A percentile compares a stretch with the other conserved stretches of the same genome.
Conservation (phyloP, 2,888 invertebrate species). For the Drosophila seclusa region DNA sequence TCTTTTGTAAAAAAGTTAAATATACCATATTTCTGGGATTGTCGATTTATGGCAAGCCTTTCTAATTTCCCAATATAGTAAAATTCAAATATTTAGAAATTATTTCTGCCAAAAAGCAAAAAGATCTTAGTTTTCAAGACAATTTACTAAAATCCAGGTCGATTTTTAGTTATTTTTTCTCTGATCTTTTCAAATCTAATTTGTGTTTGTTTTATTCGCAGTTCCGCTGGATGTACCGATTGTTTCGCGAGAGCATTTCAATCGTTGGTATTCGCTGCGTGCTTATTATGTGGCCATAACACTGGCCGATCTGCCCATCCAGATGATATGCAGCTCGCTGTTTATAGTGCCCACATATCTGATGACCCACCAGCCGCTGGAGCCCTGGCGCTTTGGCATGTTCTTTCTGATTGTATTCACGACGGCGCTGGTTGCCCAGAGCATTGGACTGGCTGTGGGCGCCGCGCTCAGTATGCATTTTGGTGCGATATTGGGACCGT, state of each 20-base stretch:
- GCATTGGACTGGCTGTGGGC: slow-evolving; percentile 93
- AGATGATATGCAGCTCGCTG: slow-evolving; percentile 90
- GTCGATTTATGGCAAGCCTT: not conserved
- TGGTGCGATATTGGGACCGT: slow-evolving; percentile 95
- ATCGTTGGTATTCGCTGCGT: slow-evolving; percentile 94
- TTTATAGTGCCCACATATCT: slow-evolving; percentile 93
- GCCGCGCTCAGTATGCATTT: slow-evolving; percentile 93
- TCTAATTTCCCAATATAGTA: too few species aligned
- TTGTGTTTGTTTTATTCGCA: slow-evolving; percentile 80
- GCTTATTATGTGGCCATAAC: slow-evolving; percentile 93
- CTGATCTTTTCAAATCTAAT: not conserved
- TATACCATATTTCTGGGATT: not conserved
- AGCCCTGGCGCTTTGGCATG: slow-evolving; percentile 89
- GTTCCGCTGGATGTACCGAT: slow-evolving; percentile 94
- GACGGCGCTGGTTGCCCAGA: slow-evolving; percentile 93
- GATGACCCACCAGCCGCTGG: slow-evolving; percentile 94
- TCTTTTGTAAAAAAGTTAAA: too few species aligned
- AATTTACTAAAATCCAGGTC: too few species aligned
- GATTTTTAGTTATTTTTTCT: not conserved
- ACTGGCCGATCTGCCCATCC: slow-evolving; percentile 92
- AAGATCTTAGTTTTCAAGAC: not conserved
- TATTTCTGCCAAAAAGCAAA: not conserved
- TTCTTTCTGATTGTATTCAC: slow-evolving; percentile 91
- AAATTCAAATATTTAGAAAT: not conserved
- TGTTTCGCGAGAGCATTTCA: slow-evolving; percentile 93